These are phyloP conservation scores for Ochotona curzoniae DNA, from an alignment of 2,113 vertebrate genomes.

Conservation along the genomic window DNA sequence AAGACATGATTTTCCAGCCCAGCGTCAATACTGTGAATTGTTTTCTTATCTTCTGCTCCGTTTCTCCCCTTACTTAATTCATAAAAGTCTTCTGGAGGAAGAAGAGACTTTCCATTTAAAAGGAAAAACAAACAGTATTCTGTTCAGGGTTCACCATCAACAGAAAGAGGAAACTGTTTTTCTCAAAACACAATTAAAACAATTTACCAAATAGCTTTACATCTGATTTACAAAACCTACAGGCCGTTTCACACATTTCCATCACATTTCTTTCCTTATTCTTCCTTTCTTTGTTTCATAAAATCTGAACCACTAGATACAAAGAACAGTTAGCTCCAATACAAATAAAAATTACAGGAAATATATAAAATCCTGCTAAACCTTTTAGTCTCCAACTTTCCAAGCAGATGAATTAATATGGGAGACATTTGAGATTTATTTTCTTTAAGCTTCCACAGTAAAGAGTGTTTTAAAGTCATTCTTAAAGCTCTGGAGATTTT, in stretches of 20 bases:
- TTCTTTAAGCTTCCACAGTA: constrained; percentile 55
- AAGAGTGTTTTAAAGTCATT: constrained; percentile 67
- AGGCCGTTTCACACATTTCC: not conserved
- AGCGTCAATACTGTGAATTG: not conserved
- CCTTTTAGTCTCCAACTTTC: constrained; percentile 61
- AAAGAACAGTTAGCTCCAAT: constrained; percentile 60
- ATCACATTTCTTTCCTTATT: not conserved
- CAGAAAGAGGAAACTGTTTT: constrained; percentile 66
- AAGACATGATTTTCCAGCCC: not conserved
- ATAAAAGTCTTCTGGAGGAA: constrained; percentile 12
- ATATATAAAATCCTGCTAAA: constrained; percentile 62
- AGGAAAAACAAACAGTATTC: constrained; percentile 74
- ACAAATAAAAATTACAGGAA: constrained; percentile 68
- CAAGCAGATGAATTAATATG: constrained; percentile 68
- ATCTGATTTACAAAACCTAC: constrained; percentile 62
- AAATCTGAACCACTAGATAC: not conserved
- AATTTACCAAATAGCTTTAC: constrained; percentile 73
- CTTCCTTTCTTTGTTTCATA: constrained; percentile 24
- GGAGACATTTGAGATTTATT: constrained; percentile 47
- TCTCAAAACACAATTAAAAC: constrained; percentile 73
- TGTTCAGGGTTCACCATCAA: constrained; percentile 76
- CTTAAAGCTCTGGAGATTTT: constrained; percentile 61
- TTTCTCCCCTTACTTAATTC: not conserved
- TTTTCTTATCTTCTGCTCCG: not conserved
- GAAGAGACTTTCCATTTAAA: not conserved